Base-by-base conservation (phyloP, 1,140 invertebrate genomes). In the Pinna nobilis region DNA sequence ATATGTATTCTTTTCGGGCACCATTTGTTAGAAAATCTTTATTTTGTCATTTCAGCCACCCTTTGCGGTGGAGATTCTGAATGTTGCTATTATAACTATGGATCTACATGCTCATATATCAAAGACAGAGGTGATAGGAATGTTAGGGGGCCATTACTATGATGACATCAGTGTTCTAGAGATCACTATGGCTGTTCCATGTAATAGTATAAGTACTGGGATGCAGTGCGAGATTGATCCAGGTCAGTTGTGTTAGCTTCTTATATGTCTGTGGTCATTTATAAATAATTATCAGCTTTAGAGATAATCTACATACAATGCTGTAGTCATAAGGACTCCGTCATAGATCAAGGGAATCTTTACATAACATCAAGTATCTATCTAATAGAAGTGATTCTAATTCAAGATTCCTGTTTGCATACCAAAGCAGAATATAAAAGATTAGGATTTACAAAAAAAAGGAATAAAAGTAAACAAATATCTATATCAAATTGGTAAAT, bases 191-290 rank as follows among this genome's bases (percentile, higher is more conserved):
- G 90, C 93, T 84, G 90, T 91, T 78, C 89, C 92, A 25, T 93
- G 90, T 88, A 90, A 82, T 80, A 93, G 89, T 85, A 83, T 90
- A 23, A 91, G 92, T 70, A 92, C 91, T 37, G 88, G 90, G 33
- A 92, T 93, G 33, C 93, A 94, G 87, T 94, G 94, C 85, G 94
- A 94, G 76, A 94, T 94, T 93, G 94, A 94, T 82, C 93, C 94
- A 68, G 92, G 92, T 93, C 78, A 80, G 77, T 67, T 2, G 2
- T 7, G 2, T 20, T 15, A 35, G 1, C 2, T 20, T 53, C 13
- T 20, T 53, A 13, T 44, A n/a, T 59, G 55, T n/a, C 7, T 33
- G 28, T 25, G 25, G 1, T 53, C 3, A 2, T 53, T 53, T 2
- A 20, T 3, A 2, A 47, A 7, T 2, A 7, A 47, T 47, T 18